Evolutionary conservation across 2,797 vertebrate species (phyloP).

Genomic region (Girardinus metallicus): DNA sequence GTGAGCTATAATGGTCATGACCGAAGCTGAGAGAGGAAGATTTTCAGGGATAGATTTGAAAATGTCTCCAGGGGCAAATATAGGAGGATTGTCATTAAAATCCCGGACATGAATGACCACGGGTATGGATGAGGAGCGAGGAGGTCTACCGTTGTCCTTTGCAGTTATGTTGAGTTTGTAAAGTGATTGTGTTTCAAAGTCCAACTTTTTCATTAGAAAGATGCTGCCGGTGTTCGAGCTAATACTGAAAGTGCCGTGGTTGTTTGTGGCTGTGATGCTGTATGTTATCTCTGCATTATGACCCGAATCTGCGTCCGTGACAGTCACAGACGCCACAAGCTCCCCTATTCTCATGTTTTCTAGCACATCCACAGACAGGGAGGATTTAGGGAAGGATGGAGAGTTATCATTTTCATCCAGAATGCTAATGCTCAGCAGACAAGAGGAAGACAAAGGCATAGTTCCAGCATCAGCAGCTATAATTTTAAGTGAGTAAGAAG

Average conservation of each 20-base stretch:
- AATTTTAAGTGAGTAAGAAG: slow-evolving; percentile 90
- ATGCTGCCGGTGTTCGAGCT: slow-evolving; percentile 97
- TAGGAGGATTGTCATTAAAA: slow-evolving; percentile 96
- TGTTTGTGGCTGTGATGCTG: slow-evolving; percentile 91
- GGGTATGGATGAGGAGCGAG: slow-evolving; percentile 91
- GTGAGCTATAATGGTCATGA: slow-evolving; percentile 89
- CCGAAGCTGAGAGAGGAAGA: slow-evolving; percentile 88
- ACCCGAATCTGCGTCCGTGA: slow-evolving; percentile 91
- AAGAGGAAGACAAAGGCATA: slow-evolving; percentile 88
- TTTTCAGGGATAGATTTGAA: slow-evolving; percentile 97
- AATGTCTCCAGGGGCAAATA: slow-evolving; percentile 92
- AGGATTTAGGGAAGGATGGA: slow-evolving; percentile 91
- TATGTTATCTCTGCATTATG: slow-evolving; percentile 95
- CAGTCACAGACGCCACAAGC: slow-evolving; percentile 93
- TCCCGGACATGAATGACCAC: slow-evolving; percentile 94
- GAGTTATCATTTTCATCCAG: slow-evolving; percentile 97
- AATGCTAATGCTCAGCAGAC: slow-evolving; percentile 89
- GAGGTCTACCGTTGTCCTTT: slow-evolving; percentile 91
- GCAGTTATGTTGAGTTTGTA: slow-evolving; percentile 96
- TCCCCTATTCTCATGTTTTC: slow-evolving; percentile 98
- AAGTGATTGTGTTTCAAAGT: slow-evolving; percentile 94
- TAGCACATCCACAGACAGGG: slow-evolving; percentile 89
- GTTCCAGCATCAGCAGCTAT: slow-evolving; percentile 89
- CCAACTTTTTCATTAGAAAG: slow-evolving; percentile 93
- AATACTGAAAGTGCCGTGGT: slow-evolving; percentile 96